phyloP scores from a whole-genome alignment of 2,113 vertebrate species.

The Mustelus asterias region DNA sequence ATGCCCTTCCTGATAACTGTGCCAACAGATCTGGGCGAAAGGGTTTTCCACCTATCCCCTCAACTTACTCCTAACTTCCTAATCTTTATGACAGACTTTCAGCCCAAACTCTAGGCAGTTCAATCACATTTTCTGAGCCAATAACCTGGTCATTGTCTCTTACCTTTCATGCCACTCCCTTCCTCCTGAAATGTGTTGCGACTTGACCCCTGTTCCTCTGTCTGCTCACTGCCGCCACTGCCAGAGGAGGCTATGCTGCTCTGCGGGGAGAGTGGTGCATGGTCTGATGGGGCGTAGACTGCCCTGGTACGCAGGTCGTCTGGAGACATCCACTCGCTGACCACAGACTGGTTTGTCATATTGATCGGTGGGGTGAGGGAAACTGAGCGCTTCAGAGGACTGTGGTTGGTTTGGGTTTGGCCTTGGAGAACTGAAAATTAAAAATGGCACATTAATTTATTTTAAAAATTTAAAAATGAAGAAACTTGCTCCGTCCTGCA shows the following conservation, averaged over 20 bases:
- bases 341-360: constrained; percentile 62
- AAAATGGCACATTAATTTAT: neutral
- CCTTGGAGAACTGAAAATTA: constrained; percentile 56
- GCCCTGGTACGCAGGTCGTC: constrained; percentile 67
- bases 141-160: neutral
- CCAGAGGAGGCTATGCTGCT: constrained; percentile 90
- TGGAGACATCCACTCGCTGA: constrained; percentile 73
- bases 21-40: neutral
- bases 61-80: neutral
- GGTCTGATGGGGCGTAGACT: constrained; percentile 68
- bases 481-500: neutral
- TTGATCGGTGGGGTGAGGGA: constrained; percentile 61
- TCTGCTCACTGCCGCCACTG: constrained; percentile 70
- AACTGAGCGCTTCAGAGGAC: constrained; percentile 78
- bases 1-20: neutral
- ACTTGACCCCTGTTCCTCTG: constrained; percentile 71
- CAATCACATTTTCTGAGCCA: neutral
- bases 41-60: neutral
- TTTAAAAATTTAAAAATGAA: neutral
- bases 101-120: neutral
- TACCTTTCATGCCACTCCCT: constrained; percentile 92
- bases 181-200: constrained; percentile 91
- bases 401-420: constrained; percentile 80
- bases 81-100: neutral
- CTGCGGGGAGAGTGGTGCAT: constrained; percentile 85